Base-by-base conservation (phyloP, 2,113 vertebrate species). In the Sprattus sprattus region DNA sequence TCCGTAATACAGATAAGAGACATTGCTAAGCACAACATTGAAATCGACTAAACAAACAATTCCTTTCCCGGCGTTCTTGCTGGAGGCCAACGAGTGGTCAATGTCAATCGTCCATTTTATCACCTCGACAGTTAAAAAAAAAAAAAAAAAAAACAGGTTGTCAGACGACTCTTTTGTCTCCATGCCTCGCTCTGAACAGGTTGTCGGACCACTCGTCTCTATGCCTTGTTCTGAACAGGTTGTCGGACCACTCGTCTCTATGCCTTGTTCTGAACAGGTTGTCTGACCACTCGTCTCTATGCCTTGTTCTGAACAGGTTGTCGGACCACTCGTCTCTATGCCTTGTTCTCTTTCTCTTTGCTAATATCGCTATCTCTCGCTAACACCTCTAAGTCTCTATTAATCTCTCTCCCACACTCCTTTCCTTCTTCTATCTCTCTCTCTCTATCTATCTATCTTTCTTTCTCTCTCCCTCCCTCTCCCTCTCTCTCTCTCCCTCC, bases 1-100 rank as follows among this genome's bases (percentile, higher is more conserved):
- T 71, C 45, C 44, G 1, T 47, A 47, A 39, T 71, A 71, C 39
- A 75, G 81, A 86, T 75, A 82, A 87, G 75, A 78, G 28, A 5
- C 10, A 0, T 13, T 15, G 39, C 64, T 13, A 78, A 78, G 71
- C 71, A 67, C 71, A 16, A 39, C 1, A 32, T 32, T 13, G 28
- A 39, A 78, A 78, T 78, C 71, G 71, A 78, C 13, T 39, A 78
- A 78, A 78, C 71, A 78, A 39, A 78, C 71, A 15, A 39, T 78
- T 32, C 64, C 64, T 71, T 71, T 78, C 28, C 2, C 28, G 32
- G 9, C 32, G 25, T 78, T 78, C 32, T 39, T 78, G 28, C 32
- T 78, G 71, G 11, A 39, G 28, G 71, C 71, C 6, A 0, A 39
- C 32, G 32, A 32, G 28, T 4, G 71, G 71, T 78, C 71, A 78